A percentile compares a stretch with the other conserved stretches of the same genome.
Evolutionary conservation across 1,140 invertebrate genomes (phyloP).

Genomic region (Aricia agestis): DNA sequence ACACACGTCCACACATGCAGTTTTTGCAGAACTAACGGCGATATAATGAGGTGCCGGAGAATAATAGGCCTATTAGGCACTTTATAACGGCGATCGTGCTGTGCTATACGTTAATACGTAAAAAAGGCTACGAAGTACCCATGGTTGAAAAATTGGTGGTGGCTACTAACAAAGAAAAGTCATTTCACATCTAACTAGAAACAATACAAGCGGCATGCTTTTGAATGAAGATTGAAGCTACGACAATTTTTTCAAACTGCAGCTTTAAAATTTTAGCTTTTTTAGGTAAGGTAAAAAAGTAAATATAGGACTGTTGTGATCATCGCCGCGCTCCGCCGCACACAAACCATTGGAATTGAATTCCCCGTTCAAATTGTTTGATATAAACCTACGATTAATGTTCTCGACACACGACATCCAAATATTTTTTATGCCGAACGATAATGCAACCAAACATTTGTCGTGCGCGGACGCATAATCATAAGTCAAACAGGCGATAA

Average conservation of each 20-base stretch:
- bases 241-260: too few relatives aligned
- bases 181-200: too few relatives aligned
- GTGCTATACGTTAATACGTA: too few relatives aligned
- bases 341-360: not conserved
- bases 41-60: not conserved
- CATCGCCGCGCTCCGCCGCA: not conserved
- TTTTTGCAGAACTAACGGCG: constrained; percentile 25
- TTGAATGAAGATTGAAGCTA: too few relatives aligned
- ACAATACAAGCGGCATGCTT: too few relatives aligned
- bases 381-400: not conserved
- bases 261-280: too few relatives aligned
- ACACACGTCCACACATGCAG: constrained; percentile 52
- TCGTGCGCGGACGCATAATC: constrained; percentile 57
- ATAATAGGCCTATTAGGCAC: constrained; percentile 2
- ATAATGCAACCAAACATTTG: constrained; percentile 55
- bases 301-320: not conserved
- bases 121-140: too few relatives aligned
- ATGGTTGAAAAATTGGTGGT: too few relatives aligned
- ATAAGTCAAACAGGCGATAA: constrained; percentile 52
- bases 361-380: constrained; percentile 4
- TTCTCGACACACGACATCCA: constrained; percentile 2
- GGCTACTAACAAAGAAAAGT: too few relatives aligned
- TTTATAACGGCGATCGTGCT: not conserved
- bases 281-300: too few relatives aligned
- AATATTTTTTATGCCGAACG: constrained; percentile 10